A percentile compares a stretch with the other conserved stretches of the same genome.
phyloP scores from a whole-genome alignment of 2,113 vertebrate species.

The Ondatra zibethicus region DNA sequence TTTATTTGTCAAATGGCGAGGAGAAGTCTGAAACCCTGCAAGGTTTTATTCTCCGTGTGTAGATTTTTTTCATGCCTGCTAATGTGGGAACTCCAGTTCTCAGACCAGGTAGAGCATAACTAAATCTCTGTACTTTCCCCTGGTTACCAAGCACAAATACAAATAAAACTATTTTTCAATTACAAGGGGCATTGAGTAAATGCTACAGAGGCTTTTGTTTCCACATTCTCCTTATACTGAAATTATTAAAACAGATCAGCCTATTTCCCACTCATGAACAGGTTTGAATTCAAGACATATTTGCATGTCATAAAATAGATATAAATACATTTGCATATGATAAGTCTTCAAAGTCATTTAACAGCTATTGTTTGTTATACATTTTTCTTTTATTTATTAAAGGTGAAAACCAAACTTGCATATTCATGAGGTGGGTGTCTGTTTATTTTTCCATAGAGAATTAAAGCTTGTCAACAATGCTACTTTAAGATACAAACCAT shows the following conservation, averaged over 20 bases:
- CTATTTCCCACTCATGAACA: neutral
- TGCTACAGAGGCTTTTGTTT: neutral
- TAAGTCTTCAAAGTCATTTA: neutral
- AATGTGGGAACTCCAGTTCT: neutral
- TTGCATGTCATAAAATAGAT: neutral
- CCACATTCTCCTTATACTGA: neutral
- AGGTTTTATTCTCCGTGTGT: conserved; percentile 45
- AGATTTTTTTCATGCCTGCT: conserved; percentile 57
- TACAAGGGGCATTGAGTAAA: neutral
- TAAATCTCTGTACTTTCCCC: neutral
- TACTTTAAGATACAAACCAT: neutral
- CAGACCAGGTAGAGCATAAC: neutral
- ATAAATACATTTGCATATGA: neutral
- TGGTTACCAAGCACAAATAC: conserved; percentile 17
- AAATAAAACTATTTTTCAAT: conserved; percentile 28
- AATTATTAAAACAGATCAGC: neutral
- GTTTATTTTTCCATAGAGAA: neutral
- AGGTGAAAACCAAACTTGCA: neutral
- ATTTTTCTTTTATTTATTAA: neutral
- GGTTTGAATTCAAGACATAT: neutral
- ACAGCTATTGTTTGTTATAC: neutral
- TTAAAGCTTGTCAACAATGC: neutral
- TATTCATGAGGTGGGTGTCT: neutral
- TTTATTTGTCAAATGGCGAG: conserved; percentile 53
- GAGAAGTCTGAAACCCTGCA: neutral